Evolutionary conservation across 2,888 invertebrate species (phyloP), one percentile per base, ranked within the genome.

Genomic region (Nysson spinosus): DNA sequence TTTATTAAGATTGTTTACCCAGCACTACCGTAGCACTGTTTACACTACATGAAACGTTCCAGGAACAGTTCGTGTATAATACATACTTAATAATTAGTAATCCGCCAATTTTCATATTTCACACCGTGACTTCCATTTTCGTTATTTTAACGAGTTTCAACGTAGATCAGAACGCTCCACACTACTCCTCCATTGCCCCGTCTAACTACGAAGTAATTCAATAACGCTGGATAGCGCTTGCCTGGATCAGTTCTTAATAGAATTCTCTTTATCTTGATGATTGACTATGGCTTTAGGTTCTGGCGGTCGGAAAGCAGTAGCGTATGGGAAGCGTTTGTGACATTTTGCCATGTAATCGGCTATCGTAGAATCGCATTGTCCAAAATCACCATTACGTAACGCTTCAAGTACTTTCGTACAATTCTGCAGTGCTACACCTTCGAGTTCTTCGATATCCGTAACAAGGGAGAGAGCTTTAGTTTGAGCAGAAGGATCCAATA

Each of bases 401-500:
- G 94, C 92, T 72, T 93, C 92, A 77, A 95, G 89, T 58, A 96
- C 93, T 78, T 93, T 93, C 72, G 93, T 92, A 88, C 96, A 96
- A 81, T 91, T 93, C 93, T 95, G 89, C n/a, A 90, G 88, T 58
- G 75, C 77, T 81, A 88, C 70, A 73, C 79, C 73, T 83, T 89
- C 85, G 81, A 83, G 78, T 78, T 85, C 76, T 56, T 91, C 90
- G 75, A 90, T 88, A 81, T 87, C 88, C 63, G 90, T 91, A 69
- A 90, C 89, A 62, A 94, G 88, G 69, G 90, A 88, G 46, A 94
- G 88, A 51, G 94, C 94, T 72, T 89, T 89, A 43, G 89, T 88
- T 85, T 93, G 92, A 80, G 91, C 90, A 72, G 90, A 91, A 24
- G 92, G 90, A 85, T 93, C 92, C 77, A 96, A 88, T 69, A 93